Conservation (phyloP, 2,797 vertebrate species). For the Sternarchorhynchus goeldii region DNA sequence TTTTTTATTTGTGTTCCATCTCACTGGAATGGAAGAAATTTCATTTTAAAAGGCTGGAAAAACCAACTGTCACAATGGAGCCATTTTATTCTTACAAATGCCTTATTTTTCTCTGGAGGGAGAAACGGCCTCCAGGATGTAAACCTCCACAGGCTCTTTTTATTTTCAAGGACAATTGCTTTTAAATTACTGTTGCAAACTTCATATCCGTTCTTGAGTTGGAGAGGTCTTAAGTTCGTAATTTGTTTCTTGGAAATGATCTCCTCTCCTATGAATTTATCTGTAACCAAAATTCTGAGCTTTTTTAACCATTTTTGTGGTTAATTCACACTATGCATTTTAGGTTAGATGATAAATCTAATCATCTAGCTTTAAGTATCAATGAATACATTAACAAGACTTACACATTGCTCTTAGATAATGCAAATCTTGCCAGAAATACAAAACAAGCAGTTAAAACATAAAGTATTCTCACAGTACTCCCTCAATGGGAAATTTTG, state of each 20-base stretch:
- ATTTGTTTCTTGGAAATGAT: slow-evolving; percentile 24
- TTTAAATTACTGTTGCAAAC: slow-evolving; percentile 34
- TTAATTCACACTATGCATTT: not conserved
- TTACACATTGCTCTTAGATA: not conserved
- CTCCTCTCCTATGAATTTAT: not conserved
- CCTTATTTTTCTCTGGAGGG: slow-evolving; percentile 45
- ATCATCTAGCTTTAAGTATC: not conserved
- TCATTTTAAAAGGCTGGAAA: slow-evolving; percentile 42
- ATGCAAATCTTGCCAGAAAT: not conserved
- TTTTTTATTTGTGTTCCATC: slow-evolving; percentile 55
- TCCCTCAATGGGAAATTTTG: too few species aligned
- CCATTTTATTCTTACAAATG: slow-evolving; percentile 54
- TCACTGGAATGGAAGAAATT: slow-evolving; percentile 48
- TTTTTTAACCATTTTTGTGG: not conserved
- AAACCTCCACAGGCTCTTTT: slow-evolving; percentile 27
- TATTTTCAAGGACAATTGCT: slow-evolving; percentile 31
- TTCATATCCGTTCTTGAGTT: slow-evolving; percentile 19
- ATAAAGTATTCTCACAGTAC: too few species aligned
- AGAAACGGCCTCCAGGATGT: slow-evolving; percentile 12
- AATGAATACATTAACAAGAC: not conserved
- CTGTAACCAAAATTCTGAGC: not conserved
- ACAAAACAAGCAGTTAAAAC: not conserved
- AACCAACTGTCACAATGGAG: slow-evolving; percentile 40
- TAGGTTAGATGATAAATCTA: not conserved
- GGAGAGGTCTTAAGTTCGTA: not conserved